Evolutionary conservation across 2,113 vertebrate genomes (phyloP), one percentile per base, ranked within the genome.

Genomic region (Passer montanus): DNA sequence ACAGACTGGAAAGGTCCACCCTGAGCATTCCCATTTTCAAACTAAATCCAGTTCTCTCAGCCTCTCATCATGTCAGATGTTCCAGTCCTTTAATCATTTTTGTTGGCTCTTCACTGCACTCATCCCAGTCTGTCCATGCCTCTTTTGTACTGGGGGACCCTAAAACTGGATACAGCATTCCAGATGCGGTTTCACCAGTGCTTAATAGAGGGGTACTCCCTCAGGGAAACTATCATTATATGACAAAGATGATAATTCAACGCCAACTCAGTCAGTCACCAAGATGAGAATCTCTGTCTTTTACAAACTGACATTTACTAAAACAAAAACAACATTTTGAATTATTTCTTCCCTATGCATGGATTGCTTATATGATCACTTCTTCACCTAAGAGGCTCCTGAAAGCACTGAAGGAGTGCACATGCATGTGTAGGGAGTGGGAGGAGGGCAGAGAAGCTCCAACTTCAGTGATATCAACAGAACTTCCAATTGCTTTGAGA

Each of bases 381-480:
- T 70, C 33, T 90, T 9, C 52, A 37, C 7, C 13, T 20, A 77
- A 50, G 39, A 89, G 15, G 31, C 20, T 73, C 50, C 28, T 58
- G 16, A 39, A 84, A 78, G 20, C 12, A 84, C n/a, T 53, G 58
- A 85, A 73, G 30, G 13, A 9, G 27, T 35, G 13, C n/a, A 19
- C 1, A 1, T 6, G 2, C 27, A 11, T 56, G 24, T 39, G 19
- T 21, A 20, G 14, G 3, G 9, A 31, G 9, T 11, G 2, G 3
- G 15, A 15, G 7, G 5, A 47, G 1, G 24, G 37, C 49, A 94
- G 21, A 66, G 52, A 88, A 76, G 21, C 15, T 90, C 13, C 58
- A 68, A 0, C 8, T 75, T 94, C 43, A 70, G 20, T 41, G 9
- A 11, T 39, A 64, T 85, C 47, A 83, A 69, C 16, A 77, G 52